Evolutionary conservation across 2,797 vertebrate species (phyloP), one percentile per base, ranked within the genome.

Genomic region (Cynodonichthys magdalenae): DNA sequence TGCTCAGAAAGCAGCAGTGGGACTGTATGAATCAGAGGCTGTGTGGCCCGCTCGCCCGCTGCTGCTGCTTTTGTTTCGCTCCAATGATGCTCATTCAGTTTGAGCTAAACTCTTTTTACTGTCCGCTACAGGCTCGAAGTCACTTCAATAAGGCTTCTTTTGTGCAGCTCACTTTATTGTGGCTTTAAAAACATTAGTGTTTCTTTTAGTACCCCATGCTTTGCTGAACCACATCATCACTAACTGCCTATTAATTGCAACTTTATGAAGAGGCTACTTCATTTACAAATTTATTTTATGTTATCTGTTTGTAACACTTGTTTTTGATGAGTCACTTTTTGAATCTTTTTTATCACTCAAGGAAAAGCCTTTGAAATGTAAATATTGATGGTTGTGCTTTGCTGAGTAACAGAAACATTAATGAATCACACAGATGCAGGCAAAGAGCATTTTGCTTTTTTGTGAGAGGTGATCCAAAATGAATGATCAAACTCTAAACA

Each of bases 21-120:
- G 79, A 80, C 82, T 83, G 75, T 36, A 74, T 89, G 87, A 89
- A 84, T 81, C 69, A 54, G 77, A 62, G 12, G 63, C 83, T 80
- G 73, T 87, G 87, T 83, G 79, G 64, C 66, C 64, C 51, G 74
- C 51, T 59, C 5, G 58, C 70, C 65, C 60, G 60, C 75, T 73
- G 79, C 50, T 75, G 63, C 57, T 66, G 61, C 9, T 59, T 68
- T 89, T 90, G 87, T 87, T 74, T 50, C 18, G 59, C 19, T 69
- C 52, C 67, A 75, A 81, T 81, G 79, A 69, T 44, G 48, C 4
- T 42, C 73, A 79, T 83, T 89, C 69, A 86, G 69, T 60, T 67
- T 31, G 60, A 67, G 27, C 68, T 81, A 60, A 89, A 80, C 36
- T 44, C 55, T 44, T 41, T 39, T 41, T 31, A 53, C 68, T 82